phyloP scores from a whole-genome alignment of 2,113 vertebrate species.

The Dicentrarchus labrax region DNA sequence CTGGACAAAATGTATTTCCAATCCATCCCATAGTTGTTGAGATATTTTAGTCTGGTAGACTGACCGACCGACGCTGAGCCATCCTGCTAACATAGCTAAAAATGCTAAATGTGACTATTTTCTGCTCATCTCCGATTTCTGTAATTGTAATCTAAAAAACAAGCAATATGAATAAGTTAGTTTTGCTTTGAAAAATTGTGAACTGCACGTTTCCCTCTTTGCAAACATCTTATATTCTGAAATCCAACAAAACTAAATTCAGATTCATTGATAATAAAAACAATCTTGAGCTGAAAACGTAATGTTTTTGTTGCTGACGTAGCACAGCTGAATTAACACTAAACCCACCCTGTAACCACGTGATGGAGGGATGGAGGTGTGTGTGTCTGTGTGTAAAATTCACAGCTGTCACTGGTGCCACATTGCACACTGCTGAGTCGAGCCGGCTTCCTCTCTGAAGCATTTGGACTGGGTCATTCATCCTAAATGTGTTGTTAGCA shows the following conservation, averaged over 20 bases:
- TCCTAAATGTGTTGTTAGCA: conserved; percentile 78
- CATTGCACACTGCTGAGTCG: conserved; percentile 63
- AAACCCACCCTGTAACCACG: conserved; percentile 22
- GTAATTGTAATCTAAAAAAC: not conserved
- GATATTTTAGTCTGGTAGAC: not conserved
- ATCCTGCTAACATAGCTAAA: not conserved
- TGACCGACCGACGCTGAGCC: not conserved
- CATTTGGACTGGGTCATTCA: conserved; percentile 77
- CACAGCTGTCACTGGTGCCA: conserved; percentile 76
- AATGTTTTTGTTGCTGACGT: conserved; percentile 23
- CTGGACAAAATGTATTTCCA: not conserved
- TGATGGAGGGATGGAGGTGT: conserved; percentile 7
- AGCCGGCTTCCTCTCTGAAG: conserved; percentile 71
- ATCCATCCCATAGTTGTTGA: not conserved
- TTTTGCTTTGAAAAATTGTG: not conserved
- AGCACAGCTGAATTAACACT: conserved; percentile 49
- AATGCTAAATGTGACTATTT: not conserved
- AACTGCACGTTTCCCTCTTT: not conserved
- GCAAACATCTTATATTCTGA: not conserved
- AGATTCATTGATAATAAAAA: not conserved
- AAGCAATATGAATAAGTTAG: not conserved
- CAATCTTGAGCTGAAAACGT: not conserved
- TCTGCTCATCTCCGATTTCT: not conserved
- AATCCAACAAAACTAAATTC: not conserved
- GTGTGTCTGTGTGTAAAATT: conserved; percentile 33